Percentiles rank a stretch among this genome's conserved stretches.
phyloP scores from a whole-genome alignment of 2,797 vertebrate species.

The Rhodeus uyekii region DNA sequence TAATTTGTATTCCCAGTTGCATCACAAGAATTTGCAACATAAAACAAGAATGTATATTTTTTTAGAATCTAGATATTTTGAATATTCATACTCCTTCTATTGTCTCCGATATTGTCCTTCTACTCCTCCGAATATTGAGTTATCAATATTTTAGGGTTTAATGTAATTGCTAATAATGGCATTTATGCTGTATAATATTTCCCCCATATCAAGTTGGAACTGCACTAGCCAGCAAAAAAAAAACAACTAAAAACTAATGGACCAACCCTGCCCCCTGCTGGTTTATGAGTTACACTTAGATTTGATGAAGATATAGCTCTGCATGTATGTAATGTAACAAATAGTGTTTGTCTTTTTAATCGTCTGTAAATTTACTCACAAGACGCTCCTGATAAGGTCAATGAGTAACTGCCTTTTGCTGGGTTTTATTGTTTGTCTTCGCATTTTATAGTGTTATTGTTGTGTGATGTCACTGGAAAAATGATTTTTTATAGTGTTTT shows the following conservation, averaged over 20 bases:
- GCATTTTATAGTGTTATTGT: background rate
- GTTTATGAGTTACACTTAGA: background rate
- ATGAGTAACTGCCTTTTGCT: background rate
- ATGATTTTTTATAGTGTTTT: background rate
- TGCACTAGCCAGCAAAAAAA: background rate
- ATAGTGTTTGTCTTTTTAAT: constrained; percentile 1
- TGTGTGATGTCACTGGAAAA: background rate
- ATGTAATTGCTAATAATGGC: background rate
- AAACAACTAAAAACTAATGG: constrained; percentile 6
- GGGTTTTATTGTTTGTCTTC: background rate
- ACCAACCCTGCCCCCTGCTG: constrained; percentile 48
- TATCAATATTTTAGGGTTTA: background rate
- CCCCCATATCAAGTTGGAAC: background rate
- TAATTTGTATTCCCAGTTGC: background rate
- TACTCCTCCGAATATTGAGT: no score
- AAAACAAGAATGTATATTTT: background rate
- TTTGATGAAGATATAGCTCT: background rate
- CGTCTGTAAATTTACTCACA: background rate
- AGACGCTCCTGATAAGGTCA: background rate
- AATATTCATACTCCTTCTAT: background rate
- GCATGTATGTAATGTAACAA: background rate
- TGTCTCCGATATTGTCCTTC: no score
- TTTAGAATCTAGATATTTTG: background rate
- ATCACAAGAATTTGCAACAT: background rate
- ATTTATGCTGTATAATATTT: constrained; percentile 7